Conservation (phyloP, 2,113 vertebrate species). For the Pollachius pollachius region DNA sequence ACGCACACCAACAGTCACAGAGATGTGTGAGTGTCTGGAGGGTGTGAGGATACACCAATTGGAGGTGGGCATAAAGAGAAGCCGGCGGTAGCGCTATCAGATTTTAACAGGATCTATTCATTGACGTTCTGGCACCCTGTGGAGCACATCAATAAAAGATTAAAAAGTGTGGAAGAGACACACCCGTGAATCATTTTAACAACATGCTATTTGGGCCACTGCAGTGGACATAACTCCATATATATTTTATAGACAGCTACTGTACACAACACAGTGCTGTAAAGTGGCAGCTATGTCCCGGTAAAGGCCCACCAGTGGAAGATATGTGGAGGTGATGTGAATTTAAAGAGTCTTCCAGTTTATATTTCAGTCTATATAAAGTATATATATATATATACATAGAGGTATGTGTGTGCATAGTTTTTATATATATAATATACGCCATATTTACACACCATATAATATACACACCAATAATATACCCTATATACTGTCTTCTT, state of each 20-base stretch:
- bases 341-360: neutral
- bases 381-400: too few species aligned
- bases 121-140: conserved; percentile 46
- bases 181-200: conserved; percentile 63
- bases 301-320: conserved; percentile 32
- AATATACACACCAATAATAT: too few species aligned
- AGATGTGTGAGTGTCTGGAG: too few species aligned
- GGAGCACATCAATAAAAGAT: conserved; percentile 53
- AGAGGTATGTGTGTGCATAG: too few species aligned
- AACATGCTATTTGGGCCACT: conserved; percentile 47
- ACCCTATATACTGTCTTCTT: too few species aligned
- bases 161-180: conserved; percentile 50
- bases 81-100: conserved; percentile 29
- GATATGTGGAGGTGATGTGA: conserved; percentile 15
- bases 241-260: conserved; percentile 57
- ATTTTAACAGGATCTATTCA: conserved; percentile 53
- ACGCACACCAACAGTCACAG: too few species aligned
- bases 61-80: conserved; percentile 32
- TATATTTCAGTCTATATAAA: too few species aligned
- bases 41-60: conserved; percentile 12
- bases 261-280: conserved; percentile 41
- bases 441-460: too few species aligned
- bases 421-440: too few species aligned
- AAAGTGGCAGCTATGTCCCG: conserved; percentile 32
- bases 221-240: conserved; percentile 53